These are phyloP conservation scores for Cacatua alba DNA, from an alignment of 2,113 vertebrate genomes.

Conservation along the genomic window DNA sequence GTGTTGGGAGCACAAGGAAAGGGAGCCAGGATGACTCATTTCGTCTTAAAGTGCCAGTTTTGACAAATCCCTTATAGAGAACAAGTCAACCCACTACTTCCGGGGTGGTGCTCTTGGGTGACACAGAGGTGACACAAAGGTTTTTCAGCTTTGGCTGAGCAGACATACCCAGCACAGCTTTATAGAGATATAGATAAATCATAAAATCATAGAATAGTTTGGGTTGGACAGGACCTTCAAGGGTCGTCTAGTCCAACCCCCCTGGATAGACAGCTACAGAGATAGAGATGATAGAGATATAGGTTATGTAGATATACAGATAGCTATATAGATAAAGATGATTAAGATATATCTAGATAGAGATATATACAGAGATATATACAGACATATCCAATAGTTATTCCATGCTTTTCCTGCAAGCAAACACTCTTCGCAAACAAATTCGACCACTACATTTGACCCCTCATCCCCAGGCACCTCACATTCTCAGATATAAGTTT, in stretches of 20 bases:
- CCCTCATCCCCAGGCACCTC: not conserved
- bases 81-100: not conserved
- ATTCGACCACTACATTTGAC: not conserved
- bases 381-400: not conserved
- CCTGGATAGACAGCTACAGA: not conserved
- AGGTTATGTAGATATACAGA: not conserved
- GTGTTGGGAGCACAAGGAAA: not conserved
- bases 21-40: not conserved
- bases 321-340: not conserved
- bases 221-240: not conserved
- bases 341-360: not conserved
- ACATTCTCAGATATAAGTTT: not conserved
- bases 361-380: not conserved
- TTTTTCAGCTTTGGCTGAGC: not conserved
- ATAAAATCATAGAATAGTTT: not conserved
- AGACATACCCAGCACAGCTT: not conserved
- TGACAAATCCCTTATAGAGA: not conserved
- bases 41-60: not conserved
- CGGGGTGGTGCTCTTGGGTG: not conserved
- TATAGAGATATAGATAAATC: not conserved
- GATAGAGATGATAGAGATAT: not conserved
- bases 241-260: not conserved
- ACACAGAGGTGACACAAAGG: not conserved
- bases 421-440: not conserved
- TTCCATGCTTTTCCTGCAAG: not conserved